Base-by-base conservation (phyloP, 2,113 vertebrate genomes). In the Oryzias javanicus region DNA sequence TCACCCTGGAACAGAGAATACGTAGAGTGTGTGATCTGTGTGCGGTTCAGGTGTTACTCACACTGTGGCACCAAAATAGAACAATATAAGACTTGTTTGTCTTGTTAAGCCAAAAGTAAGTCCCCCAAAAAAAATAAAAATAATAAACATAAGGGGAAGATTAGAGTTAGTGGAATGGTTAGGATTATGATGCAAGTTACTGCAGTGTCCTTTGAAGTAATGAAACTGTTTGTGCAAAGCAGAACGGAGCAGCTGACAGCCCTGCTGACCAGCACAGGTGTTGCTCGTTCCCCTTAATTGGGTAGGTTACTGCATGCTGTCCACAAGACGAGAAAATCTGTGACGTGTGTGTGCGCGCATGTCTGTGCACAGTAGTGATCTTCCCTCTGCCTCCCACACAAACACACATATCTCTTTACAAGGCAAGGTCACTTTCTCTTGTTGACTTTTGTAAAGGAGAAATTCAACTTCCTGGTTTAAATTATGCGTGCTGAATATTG, bases 1-100 rank as follows among this genome's bases (percentile, higher is more conserved):
- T 82, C 76, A 82, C 54, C 40, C 70, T 81, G 8, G 56, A 80
- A 63, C 78, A 86, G 42, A 82, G 86, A 58, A 81, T 82, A 58
- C 12, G 22, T 41, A 52, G 20, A 51, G 40, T 14, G 20, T 54
- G 40, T 56, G 18, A 27, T 44, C 73, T 74, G 27, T 46, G 14
- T 25, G 53, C 40, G 51, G 20, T 49, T 46, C n/a, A 29, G 4
- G 22, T 50, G 24, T 12, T 22, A 20, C 22, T 50, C 49, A 25
- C 22, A 50, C 24, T 50, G 19, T 50, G 22, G 49, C 20, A 15
- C 10, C 8, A 7, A 18, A 20, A 19, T 24, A 25, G 24, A 14
- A 14, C 19, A 25, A 25, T 14, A 50, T 7, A 6, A 6, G 45
- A 12, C 8, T 6, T 19, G 46, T 10, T 35, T 35, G 35, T 12